Conservation (phyloP, 1,140 invertebrate genomes). For the Drosophila leontia region DNA sequence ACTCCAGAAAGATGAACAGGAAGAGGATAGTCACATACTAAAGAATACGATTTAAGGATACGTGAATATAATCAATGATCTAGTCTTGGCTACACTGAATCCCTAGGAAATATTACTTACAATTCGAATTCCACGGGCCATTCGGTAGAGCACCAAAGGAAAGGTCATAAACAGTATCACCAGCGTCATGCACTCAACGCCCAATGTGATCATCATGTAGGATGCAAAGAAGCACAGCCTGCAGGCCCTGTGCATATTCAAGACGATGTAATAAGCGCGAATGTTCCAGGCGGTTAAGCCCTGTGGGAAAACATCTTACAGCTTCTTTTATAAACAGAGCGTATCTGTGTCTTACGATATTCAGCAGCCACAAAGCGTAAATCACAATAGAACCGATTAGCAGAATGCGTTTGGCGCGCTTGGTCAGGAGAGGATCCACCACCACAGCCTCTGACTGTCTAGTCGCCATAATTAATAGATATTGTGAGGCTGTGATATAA, state of each 20-base stretch:
- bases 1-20: slow-evolving; percentile 32
- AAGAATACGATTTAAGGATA: not conserved
- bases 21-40: slow-evolving; percentile 33
- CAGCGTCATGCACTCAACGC: not conserved
- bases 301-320: not conserved
- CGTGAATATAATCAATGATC: no score
- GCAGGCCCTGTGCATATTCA: not conserved
- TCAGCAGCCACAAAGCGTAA: not conserved
- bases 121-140: slow-evolving; percentile 4
- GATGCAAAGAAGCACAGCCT: not conserved
- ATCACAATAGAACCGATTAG: not conserved
- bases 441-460: not conserved
- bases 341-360: not conserved
- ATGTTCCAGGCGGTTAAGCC: not conserved
- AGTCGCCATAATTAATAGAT: not conserved
- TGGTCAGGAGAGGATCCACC: not conserved
- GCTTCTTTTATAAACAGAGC: no score
- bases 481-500: not conserved
- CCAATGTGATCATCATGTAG: not conserved
- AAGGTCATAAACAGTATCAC: not conserved
- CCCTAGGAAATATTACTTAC: slow-evolving; percentile 11
- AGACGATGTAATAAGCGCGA: accelerated
- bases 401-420: not conserved
- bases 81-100: no score
- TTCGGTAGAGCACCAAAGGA: not conserved